These are phyloP conservation scores for Myripristis jacobus DNA, from an alignment of 2,797 vertebrate genomes.

Conservation along the genomic window DNA sequence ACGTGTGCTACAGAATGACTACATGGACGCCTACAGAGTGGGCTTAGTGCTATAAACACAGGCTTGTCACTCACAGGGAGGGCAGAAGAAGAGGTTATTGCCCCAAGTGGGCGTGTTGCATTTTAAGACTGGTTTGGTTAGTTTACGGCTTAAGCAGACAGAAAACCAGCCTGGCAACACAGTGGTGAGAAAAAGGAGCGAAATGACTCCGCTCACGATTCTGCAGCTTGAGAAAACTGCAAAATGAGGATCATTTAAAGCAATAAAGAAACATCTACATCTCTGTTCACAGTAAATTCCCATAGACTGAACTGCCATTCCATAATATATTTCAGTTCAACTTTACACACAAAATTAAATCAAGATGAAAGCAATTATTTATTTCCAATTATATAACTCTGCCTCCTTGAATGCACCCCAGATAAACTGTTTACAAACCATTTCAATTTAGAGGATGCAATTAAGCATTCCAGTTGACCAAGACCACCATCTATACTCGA, in stretches of 20 bases:
- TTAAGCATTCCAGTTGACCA: slow-evolving; percentile 23
- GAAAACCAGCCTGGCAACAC: slow-evolving; percentile 60
- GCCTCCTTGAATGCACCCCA: slow-evolving; percentile 22
- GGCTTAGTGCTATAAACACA: slow-evolving; percentile 62
- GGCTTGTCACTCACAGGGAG: slow-evolving; percentile 62
- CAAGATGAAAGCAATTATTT: too few species aligned
- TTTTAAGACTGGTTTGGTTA: slow-evolving; percentile 76
- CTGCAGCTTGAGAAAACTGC: slow-evolving; percentile 11
- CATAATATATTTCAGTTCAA: not conserved
- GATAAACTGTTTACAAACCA: slow-evolving; percentile 11
- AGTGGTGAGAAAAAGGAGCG: slow-evolving; percentile 35
- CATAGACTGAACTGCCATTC: slow-evolving; percentile 38
- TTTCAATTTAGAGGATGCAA: slow-evolving; percentile 29
- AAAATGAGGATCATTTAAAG: slow-evolving; percentile 3
- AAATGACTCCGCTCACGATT: slow-evolving; percentile 7
- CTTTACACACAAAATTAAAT: too few species aligned
- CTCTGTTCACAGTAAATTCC: slow-evolving; percentile 39
- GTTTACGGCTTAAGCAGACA: slow-evolving; percentile 61
- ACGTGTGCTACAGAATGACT: slow-evolving; percentile 44
- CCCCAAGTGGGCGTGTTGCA: slow-evolving; percentile 60
- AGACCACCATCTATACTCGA: not conserved
- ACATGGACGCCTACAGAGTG: slow-evolving; percentile 51
- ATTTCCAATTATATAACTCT: slow-evolving; percentile 18
- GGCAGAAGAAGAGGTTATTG: slow-evolving; percentile 63
- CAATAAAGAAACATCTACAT: too few species aligned